Base-by-base conservation (phyloP, 1,140 invertebrate genomes). In the Macrobrachium rosenbergii region DNA sequence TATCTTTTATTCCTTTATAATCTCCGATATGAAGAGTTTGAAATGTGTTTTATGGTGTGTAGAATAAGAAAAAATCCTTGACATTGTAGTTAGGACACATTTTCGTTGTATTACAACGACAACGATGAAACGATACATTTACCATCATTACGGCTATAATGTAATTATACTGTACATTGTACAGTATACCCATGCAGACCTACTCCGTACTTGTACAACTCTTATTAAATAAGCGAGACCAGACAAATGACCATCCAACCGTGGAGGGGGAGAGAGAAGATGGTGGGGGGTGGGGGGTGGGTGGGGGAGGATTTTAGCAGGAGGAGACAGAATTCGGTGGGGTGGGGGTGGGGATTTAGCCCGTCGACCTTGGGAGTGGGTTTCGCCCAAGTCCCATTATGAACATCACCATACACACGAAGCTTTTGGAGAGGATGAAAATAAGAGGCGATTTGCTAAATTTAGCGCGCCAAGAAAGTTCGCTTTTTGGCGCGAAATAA, bases 181-280 rank as follows among this genome's bases (percentile, higher is more conserved):
- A 37, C 28, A 37, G 28, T 37, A n/a, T 37, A 37, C 28, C 28
- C 28, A 37, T 37, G 28, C 28, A 37, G 28, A 37, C 28, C 28
- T 37, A 37, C 28, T 3, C 28, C 3, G 1, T 37, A 37, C 28
- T 37, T 37, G 28, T 37, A 37, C 28, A 37, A 37, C 28, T 37
- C 28, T 37, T 37, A 37, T 37, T 37, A 37, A 45, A 77, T 43
- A 21, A 21, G 52, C 37, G 37, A 21, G 28, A 45, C 58, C 37
- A 62, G 28, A 12, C 28, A 28, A 43, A n/a, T 37, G 59, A 52
- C 21, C 28, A 64, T 62, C 60, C 67, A 59, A 81, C 79, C 59
- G 79, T 28, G 28, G 59, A 67, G 62, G 79, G n/a, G 63, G n/a
- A n/a, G n/a, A n/a, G n/a, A n/a, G 62, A 79, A 28, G n/a, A 78